Percentiles rank a stretch among this genome's conserved stretches.
phyloP scores from a whole-genome alignment of 2,797 vertebrate genomes.

The Erethizon dorsatum region DNA sequence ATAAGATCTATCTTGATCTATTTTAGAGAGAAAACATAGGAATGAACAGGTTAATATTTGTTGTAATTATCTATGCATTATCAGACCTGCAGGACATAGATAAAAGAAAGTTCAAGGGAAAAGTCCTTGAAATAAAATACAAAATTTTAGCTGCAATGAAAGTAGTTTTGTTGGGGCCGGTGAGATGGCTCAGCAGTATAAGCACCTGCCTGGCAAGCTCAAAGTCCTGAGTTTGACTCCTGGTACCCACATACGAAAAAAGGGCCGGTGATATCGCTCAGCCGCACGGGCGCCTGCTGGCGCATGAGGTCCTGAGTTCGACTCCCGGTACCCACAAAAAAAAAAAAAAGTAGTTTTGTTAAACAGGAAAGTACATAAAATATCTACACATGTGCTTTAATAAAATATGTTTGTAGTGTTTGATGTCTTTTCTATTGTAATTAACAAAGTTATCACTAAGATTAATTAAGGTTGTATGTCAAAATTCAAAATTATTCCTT shows the following conservation, averaged over 20 bases:
- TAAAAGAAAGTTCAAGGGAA: neutral
- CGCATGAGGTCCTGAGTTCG: too few species aligned
- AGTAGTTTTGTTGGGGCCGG: neutral
- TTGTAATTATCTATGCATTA: neutral
- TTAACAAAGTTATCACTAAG: neutral
- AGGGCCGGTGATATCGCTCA: too few species aligned
- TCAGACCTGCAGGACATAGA: neutral
- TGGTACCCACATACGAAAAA: too few species aligned
- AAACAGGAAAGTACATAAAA: neutral
- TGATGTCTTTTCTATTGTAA: slow-evolving; percentile 19
- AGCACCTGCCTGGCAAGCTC: too few species aligned
- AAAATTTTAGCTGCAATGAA: neutral
- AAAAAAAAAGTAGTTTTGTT: neutral
- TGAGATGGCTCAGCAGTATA: too few species aligned
- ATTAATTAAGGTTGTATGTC: neutral
- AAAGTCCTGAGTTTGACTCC: too few species aligned
- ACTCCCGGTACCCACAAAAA: too few species aligned
- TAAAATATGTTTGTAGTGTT: neutral
- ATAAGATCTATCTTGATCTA: neutral
- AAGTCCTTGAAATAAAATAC: neutral
- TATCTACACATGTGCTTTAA: neutral
- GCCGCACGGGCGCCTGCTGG: too few species aligned
- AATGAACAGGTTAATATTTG: neutral
- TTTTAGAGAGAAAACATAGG: neutral
- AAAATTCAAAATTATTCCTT: slow-evolving; percentile 36